Evolutionary conservation across 2,888 invertebrate species (phyloP).

Genomic region (Ephialtes manifestator): DNA sequence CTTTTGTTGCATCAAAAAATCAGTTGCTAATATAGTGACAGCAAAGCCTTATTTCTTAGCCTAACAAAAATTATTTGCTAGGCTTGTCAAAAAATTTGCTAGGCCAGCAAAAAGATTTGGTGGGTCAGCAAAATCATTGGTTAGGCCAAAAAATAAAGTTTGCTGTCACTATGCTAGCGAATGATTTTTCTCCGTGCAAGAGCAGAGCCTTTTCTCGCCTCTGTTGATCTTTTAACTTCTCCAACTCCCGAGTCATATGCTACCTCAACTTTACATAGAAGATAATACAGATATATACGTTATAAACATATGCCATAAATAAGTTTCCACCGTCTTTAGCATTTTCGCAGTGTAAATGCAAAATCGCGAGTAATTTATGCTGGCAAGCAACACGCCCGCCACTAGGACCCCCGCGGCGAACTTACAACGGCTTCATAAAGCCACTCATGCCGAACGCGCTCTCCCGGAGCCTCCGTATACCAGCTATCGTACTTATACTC

Average conservation of each 20-base stretch:
- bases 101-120: too few species aligned
- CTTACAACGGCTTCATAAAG: conserved; percentile 84
- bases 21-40: too few species aligned
- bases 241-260: background rate
- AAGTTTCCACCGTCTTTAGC: conserved; percentile 74
- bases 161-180: too few species aligned
- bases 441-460: conserved; percentile 70
- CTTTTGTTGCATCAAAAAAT: too few species aligned
- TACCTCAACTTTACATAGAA: conserved; percentile 1
- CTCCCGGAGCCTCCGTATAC: conserved; percentile 51
- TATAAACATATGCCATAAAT: conserved; percentile 67
- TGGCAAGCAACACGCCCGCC: conserved; percentile 82
- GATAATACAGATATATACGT: conserved; percentile 41
- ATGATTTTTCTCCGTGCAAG: too few species aligned
- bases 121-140: too few species aligned
- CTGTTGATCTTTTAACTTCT: conserved; percentile 33
- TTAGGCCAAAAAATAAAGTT: too few species aligned
- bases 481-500: conserved; percentile 54
- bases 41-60: too few species aligned
- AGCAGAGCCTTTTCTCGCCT: conserved; percentile 31
- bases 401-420: conserved; percentile 82
- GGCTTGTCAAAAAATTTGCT: too few species aligned
- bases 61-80: too few species aligned
- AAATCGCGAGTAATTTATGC: conserved; percentile 84
- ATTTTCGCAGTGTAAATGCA: conserved; percentile 83